Evolutionary conservation across 2,888 invertebrate genomes (phyloP).

Genomic region (Dusona sp.): DNA sequence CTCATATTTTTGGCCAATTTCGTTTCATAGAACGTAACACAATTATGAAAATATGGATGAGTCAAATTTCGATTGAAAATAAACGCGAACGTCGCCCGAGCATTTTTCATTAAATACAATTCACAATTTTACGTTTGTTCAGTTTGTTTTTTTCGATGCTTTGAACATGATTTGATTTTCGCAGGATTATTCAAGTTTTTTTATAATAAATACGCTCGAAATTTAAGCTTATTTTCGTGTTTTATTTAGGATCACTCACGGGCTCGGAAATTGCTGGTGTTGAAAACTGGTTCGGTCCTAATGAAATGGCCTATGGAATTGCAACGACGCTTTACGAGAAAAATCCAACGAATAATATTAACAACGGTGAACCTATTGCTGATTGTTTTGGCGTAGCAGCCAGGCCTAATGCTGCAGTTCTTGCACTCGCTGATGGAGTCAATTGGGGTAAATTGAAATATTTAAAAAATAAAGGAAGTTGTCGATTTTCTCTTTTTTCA

Average conservation of each 20-base stretch:
- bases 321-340: conserved; percentile 93
- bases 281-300: conserved; percentile 87
- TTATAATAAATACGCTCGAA: background rate
- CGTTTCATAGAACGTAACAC: background rate
- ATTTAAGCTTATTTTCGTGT: background rate
- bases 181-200: conserved; percentile 39
- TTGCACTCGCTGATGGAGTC: conserved; percentile 95
- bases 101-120: background rate
- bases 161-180: conserved; percentile 49
- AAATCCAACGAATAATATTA: conserved; percentile 90
- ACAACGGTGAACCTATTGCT: conserved; percentile 93
- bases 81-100: background rate
- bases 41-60: background rate
- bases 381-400: conserved; percentile 93
- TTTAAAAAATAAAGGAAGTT: background rate
- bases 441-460: conserved; percentile 90
- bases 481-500: background rate
- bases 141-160: conserved; percentile 53
- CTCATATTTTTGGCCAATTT: background rate
- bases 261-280: conserved; percentile 77
- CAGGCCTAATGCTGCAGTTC: conserved; percentile 90
- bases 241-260: conserved; percentile 64
- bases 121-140: conserved; percentile 12
- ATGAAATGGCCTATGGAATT: conserved; percentile 88
- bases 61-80: background rate